phyloP scores from a whole-genome alignment of 2,797 vertebrate species.

The Scomberomorus guttatus region DNA sequence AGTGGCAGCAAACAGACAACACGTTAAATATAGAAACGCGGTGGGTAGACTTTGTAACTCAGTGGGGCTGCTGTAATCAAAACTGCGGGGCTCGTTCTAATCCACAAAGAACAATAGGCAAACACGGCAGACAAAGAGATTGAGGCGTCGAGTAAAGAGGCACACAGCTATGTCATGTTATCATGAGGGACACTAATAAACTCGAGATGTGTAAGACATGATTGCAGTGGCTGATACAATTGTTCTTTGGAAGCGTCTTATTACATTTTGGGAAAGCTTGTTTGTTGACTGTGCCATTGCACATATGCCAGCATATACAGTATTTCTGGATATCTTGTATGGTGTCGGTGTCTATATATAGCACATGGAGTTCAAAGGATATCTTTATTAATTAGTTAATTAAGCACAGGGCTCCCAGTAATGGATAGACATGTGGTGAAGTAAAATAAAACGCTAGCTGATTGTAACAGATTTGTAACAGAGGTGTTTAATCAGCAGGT shows the following conservation, averaged over 20 bases:
- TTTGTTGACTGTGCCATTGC: constrained; percentile 51
- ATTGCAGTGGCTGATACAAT: constrained; percentile 62
- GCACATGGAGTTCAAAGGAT: constrained; percentile 26
- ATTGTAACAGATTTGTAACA: constrained; percentile 25
- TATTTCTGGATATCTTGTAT: constrained; percentile 31
- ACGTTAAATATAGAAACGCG: constrained; percentile 75
- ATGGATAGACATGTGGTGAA: constrained; percentile 35
- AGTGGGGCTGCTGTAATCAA: constrained; percentile 78
- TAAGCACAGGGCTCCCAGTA: constrained; percentile 22
- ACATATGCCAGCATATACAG: constrained; percentile 34
- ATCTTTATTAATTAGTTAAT: constrained; percentile 55
- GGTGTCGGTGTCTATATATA: constrained; percentile 50
- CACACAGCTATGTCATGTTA: constrained; percentile 65
- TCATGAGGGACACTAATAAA: constrained; percentile 65
- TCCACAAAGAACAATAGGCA: constrained; percentile 76
- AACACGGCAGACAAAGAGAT: constrained; percentile 70
- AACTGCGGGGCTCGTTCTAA: constrained; percentile 72
- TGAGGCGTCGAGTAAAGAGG: constrained; percentile 52
- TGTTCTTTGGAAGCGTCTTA: constrained; percentile 52
- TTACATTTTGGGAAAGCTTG: constrained; percentile 52
- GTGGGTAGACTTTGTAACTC: constrained; percentile 72
- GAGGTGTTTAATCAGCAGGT: constrained; percentile 16
- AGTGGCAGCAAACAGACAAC: constrained; percentile 68
- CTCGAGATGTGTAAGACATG: constrained; percentile 54
- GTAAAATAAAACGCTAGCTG: constrained; percentile 4